Base-by-base conservation (phyloP, 2,888 invertebrate species). In the Leucophora obtusa region DNA sequence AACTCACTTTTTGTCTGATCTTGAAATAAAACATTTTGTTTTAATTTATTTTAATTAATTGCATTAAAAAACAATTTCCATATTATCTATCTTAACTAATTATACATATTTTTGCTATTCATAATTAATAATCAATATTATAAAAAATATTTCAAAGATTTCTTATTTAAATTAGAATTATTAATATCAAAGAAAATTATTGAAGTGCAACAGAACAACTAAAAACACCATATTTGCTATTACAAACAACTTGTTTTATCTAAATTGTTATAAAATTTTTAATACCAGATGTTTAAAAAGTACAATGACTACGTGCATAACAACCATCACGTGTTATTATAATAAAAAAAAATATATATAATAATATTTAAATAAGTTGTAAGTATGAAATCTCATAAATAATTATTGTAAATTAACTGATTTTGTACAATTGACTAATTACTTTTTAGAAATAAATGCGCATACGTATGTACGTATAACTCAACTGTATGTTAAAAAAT, bases 201-300 rank as follows among this genome's bases (percentile, higher is more conserved):
- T 50, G 24, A 70, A 70, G 65, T 51, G 15, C 51, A 51, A 21
- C 63, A 33, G 9, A 47, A 47, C 43, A 47, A 6, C 38, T 9
- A 8, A 35, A 11, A 9, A 6, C 18, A 59, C 18, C 33, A 11
- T 60, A 47, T 53, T 35, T 35, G 28, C 28, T 38, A 59, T 69
- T 69, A 47, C 10, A 53, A 53, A 47, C 68, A 60, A 68, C 47
- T 75, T 53, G 65, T 70, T 65, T 56, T 69, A 58, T 10, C 56
- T 56, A 62, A 73, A 63, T 47, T 66, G 8, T 60, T 28, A 63
- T 69, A 60, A 70, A 74, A 65, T 60, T 50, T 28, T 68, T 60
- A 71, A 75, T 62, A 63, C 66, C 79, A 79, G 79, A 79, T 79
- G 79, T 79, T 71, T 14, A 10, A 68, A 79, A 58, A 75, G 17